A percentile compares a stretch with the other conserved stretches of the same genome.
Evolutionary conservation across 2,797 vertebrate species (phyloP).

Genomic region (Lepilemur ruficaudatus): DNA sequence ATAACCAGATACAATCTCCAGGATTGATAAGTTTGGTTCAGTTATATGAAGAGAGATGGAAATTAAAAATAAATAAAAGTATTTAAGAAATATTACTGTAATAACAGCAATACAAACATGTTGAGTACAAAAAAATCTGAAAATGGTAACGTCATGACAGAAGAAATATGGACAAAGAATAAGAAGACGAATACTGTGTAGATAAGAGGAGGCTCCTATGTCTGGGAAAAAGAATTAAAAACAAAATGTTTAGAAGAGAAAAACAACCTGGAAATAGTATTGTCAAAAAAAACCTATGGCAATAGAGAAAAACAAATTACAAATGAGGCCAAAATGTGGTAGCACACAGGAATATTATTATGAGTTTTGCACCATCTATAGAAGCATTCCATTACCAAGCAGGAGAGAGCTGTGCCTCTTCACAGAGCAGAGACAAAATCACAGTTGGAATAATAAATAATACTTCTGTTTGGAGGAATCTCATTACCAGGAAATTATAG

Average conservation of each 20-base stretch:
- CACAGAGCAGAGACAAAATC: background rate
- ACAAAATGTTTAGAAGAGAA: background rate
- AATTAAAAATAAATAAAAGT: background rate
- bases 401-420: background rate
- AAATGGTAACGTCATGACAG: background rate
- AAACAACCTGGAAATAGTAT: slow-evolving; percentile 14
- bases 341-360: background rate
- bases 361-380: background rate
- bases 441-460: slow-evolving; percentile 32
- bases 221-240: slow-evolving; percentile 42
- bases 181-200: background rate
- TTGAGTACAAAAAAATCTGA: background rate
- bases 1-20: background rate
- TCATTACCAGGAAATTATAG: slow-evolving; percentile 30
- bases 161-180: background rate
- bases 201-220: background rate
- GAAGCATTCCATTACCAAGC: background rate
- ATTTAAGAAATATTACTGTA: background rate
- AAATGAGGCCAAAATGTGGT: background rate
- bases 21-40: background rate
- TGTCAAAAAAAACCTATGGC: slow-evolving; percentile 10
- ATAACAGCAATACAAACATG: background rate
- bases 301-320: slow-evolving; percentile 34
- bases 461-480: background rate
- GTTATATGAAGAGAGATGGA: background rate